Evolutionary conservation across 2,797 vertebrate genomes (phyloP), one percentile per base, ranked within the genome.

Genomic region (Geotrypetes seraphini): DNA sequence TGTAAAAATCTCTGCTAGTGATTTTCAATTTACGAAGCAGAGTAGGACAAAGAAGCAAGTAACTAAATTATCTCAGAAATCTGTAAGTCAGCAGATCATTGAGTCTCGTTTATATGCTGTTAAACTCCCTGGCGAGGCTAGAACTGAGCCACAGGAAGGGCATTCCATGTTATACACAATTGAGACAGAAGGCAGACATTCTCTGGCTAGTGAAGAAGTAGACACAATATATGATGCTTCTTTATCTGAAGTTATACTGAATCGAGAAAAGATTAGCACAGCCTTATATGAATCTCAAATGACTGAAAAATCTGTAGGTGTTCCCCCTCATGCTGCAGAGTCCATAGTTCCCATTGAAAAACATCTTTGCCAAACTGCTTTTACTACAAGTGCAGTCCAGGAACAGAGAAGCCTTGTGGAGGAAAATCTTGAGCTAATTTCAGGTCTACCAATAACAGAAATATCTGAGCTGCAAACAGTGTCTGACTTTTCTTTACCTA

Each of bases 81-180:
- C 69, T 5, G 32, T 68, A 43, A 69, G 64, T 5, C 79, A 88
- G 20, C 81, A 87, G 39, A 69, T 73, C 5, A 86, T 76, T 3
- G 82, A 87, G 60, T 85, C 87, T 8, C 83, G 82, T 4, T 47
- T 88, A 39, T 87, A 83, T 53, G 79, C 80, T 48, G 85, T 88
- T 35, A 84, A 63, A 39, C 63, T 86, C 13, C 81, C 86, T 2
- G 83, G 80, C n/a, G 79, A 82, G 44, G 71, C 73, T 31, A 53
- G 43, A 25, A 76, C 69, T 40, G 59, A 38, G 13, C 41, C 67
- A 10, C 63, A 66, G n/a, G 49, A 60, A 31, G 52, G 44, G 10
- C 48, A 57, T 26, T 73, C 83, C 50, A 81, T 83, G 75, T 69
- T 87, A 35, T 86, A 85, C 47, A 90, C 86, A 17, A 86, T 87